These are phyloP conservation scores for Melierax canorus DNA, from an alignment of 2,113 vertebrate genomes.

Conservation along the genomic window DNA sequence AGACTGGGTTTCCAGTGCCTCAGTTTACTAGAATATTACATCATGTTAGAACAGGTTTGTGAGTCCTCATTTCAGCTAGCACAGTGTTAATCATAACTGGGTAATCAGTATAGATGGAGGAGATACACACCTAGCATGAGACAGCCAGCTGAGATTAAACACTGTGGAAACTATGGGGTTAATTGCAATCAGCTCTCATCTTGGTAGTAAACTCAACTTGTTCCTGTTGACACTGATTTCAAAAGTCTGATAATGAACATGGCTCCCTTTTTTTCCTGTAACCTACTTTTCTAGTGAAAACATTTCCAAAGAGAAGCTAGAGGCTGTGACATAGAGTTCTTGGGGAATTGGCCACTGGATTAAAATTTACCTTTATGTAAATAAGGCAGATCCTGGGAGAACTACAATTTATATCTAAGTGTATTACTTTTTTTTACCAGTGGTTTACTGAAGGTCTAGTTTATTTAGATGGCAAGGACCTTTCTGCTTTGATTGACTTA, in stretches of 20 bases:
- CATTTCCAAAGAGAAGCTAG: not conserved
- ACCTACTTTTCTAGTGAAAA: conserved; percentile 31
- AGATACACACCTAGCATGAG: not conserved
- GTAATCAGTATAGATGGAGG: not conserved
- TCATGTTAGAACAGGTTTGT: not conserved
- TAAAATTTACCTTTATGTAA: conserved; percentile 48
- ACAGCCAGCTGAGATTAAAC: not conserved
- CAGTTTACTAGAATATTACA: not conserved
- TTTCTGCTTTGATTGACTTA: conserved; percentile 21
- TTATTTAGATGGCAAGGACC: not conserved
- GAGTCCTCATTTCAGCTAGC: not conserved
- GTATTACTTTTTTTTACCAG: not conserved
- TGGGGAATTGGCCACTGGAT: conserved; percentile 4
- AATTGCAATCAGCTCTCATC: not conserved
- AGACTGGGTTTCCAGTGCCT: no score
- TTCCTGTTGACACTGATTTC: conserved; percentile 13
- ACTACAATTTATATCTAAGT: not conserved
- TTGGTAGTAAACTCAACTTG: not conserved
- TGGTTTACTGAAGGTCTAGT: not conserved
- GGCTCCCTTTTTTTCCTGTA: not conserved
- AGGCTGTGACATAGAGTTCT: not conserved
- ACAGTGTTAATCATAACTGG: not conserved
- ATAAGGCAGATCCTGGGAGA: not conserved
- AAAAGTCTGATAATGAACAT: not conserved
- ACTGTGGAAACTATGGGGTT: not conserved